These are phyloP conservation scores for Villa cingulata DNA, from an alignment of 2,888 invertebrate species.

Conservation along the genomic window DNA sequence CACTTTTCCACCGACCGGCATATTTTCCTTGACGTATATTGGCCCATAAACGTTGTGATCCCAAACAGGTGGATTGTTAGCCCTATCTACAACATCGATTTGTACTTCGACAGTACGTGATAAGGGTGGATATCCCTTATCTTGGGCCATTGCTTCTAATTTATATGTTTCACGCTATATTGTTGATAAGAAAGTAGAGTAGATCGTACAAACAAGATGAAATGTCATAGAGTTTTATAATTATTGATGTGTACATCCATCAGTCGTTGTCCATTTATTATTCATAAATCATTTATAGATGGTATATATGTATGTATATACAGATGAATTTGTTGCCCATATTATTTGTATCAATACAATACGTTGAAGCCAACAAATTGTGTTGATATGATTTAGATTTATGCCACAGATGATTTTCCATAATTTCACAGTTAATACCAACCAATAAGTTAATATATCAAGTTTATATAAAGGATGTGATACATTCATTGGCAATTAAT, in stretches of 20 bases:
- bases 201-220: background rate
- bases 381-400: constrained; percentile 1
- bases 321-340: background rate
- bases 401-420: background rate
- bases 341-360: constrained; percentile 5
- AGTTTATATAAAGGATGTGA: background rate
- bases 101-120: constrained; percentile 95
- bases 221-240: background rate
- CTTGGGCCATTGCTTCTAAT: constrained; percentile 96
- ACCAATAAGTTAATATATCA: background rate
- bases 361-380: constrained; percentile 3
- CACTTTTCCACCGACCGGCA: constrained; percentile 95
- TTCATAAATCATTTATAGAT: no score
- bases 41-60: constrained; percentile 93
- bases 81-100: constrained; percentile 96
- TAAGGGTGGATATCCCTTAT: constrained; percentile 91
- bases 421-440: background rate
- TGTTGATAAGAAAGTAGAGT: background rate
- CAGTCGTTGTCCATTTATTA: background rate
- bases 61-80: constrained; percentile 96
- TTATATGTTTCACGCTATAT: constrained; percentile 88
- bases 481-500: no score
- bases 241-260: background rate
- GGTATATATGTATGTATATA: background rate
- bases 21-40: constrained; percentile 94